Evolutionary conservation across 2,113 vertebrate species (phyloP).

Genomic region (Solea solea): DNA sequence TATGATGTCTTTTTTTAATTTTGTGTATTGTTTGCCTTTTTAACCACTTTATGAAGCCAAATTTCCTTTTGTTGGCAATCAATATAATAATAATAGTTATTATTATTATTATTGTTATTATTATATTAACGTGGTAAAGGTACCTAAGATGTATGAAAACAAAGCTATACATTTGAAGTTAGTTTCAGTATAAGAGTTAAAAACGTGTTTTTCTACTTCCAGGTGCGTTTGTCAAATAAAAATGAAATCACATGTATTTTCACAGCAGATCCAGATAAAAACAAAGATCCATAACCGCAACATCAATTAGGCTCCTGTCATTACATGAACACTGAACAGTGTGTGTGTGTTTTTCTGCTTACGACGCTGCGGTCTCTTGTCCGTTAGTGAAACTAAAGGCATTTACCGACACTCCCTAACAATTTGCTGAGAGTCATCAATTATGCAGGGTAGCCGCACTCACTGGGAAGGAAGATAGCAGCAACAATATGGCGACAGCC

Average conservation of each 20-base stretch:
- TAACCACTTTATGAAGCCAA: too few species aligned
- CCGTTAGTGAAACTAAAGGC: conserved; percentile 70
- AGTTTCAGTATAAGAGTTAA: too few species aligned
- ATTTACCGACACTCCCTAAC: conserved; percentile 85
- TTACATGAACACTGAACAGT: conserved; percentile 14
- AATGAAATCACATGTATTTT: background rate
- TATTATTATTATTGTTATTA: too few species aligned
- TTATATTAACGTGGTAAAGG: too few species aligned
- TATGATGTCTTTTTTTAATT: too few species aligned
- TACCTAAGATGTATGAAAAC: background rate
- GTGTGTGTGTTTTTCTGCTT: conserved; percentile 52
- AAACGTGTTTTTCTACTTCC: background rate
- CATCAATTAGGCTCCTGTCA: conserved; percentile 12
- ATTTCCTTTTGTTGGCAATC: too few species aligned
- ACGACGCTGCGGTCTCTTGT: conserved; percentile 75
- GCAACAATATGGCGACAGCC: conserved; percentile 95
- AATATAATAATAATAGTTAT: too few species aligned
- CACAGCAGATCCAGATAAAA: background rate
- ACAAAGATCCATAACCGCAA: conserved; percentile 11
- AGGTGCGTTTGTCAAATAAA: background rate
- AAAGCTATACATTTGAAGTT: background rate
- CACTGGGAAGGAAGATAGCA: conserved; percentile 84
- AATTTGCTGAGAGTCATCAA: conserved; percentile 89
- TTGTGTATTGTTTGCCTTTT: too few species aligned
- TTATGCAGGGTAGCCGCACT: conserved; percentile 88